A percentile compares a stretch with the other conserved stretches of the same genome.
Conservation (phyloP, 2,113 vertebrate species). For the Plecturocebus donacophilus region DNA sequence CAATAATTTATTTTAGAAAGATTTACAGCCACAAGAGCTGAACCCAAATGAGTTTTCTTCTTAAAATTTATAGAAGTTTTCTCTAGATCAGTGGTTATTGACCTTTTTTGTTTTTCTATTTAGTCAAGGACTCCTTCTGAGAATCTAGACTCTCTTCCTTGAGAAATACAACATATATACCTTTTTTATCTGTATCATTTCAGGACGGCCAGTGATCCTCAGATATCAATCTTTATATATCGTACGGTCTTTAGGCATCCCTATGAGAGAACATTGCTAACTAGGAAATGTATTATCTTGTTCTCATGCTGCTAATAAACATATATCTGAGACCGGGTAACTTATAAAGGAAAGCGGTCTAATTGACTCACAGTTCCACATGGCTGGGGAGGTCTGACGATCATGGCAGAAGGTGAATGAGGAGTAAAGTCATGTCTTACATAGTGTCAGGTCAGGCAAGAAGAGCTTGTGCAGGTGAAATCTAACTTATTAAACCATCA, state of each 20-base stretch:
- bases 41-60: not conserved
- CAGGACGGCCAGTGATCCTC: not conserved
- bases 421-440: no score
- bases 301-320: no score
- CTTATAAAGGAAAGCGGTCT: no score
- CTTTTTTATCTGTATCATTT: not conserved
- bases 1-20: slow-evolving; percentile 48
- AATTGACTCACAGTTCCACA: no score
- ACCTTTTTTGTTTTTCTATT: not conserved
- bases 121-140: not conserved
- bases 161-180: not conserved
- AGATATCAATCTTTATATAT: not conserved
- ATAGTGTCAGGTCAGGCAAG: no score
- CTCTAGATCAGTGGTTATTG: not conserved
- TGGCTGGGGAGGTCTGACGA: no score
- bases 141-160: not conserved
- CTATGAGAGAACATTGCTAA: not conserved
- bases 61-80: slow-evolving; percentile 41
- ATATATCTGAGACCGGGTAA: no score
- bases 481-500: no score
- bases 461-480: no score
- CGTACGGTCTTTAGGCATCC: not conserved
- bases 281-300: no score
- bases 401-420: no score
- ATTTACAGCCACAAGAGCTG: slow-evolving; percentile 24